Evolutionary conservation across 2,888 invertebrate genomes (phyloP), one percentile per base, ranked within the genome.

Genomic region (Oligia fasciuncula): DNA sequence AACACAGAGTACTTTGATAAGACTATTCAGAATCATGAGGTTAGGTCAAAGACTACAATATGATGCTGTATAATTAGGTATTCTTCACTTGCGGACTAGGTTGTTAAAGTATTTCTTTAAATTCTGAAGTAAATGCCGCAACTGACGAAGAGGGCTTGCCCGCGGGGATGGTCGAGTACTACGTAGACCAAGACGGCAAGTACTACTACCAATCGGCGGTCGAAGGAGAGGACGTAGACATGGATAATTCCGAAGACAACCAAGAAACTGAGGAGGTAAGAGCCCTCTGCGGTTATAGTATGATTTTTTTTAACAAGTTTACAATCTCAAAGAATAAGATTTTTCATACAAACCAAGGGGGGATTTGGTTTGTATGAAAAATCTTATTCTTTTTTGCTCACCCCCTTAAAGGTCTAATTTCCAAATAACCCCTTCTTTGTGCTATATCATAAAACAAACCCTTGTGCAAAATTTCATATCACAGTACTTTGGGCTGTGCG

Each of bases 191-290:
- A 93, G 97, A 98, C 57, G 98, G 98, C 0, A 98, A 98, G 87
- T 98, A 98, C 93, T 99, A 98, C 91, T 98, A 98, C 91, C 98
- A 98, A 94, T 97, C 98, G 3, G 97, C 97, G 62, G 97, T 97
- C 6, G 97, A 97, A 66, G 97, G 97, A 23, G 97, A 98, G 82
- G 97, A 97, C 78, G 97, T 98, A 69, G 97, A 98, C 0, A 95
- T 98, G 84, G 97, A n/a, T 2, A 96, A 97, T 51, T 95, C 94
- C 0, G 69, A 74, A 17, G 74, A 46, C 8, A 77, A 35, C 86
- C 91, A 92, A 3, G 92, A 92, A 14, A 84, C 77, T 84, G 97
- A 97, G 87, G 97, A 97, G 87, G 97, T 95, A 77, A 5, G 63
- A 51, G 60, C 4, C 9, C 19, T 4, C 14, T 11, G 9, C 3